Conservation (phyloP, 2,888 invertebrate species). For the Lucinisca nassula region DNA sequence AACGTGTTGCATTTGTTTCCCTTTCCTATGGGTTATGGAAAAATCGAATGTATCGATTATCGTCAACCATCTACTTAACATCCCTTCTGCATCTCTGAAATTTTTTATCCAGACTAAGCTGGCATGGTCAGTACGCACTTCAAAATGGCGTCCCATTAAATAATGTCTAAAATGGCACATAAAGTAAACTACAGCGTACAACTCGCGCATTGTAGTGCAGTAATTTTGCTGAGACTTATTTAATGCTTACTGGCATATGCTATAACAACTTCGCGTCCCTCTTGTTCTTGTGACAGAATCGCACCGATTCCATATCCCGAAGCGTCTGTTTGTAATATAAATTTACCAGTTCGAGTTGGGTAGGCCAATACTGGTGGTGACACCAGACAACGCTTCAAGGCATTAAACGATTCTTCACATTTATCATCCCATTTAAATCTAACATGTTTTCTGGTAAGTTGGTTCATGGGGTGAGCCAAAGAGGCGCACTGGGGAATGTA, state of each 20-base stretch:
- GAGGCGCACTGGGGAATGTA: slow-evolving; percentile 26
- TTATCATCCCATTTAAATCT: slow-evolving; percentile 9
- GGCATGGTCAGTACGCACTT: slow-evolving; percentile 35
- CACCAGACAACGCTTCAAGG: background rate
- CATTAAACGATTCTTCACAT: slow-evolving; percentile 3
- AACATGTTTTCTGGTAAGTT: slow-evolving; percentile 8
- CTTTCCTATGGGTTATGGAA: slow-evolving; percentile 23
- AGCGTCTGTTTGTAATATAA: slow-evolving; percentile 47
- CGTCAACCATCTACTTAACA: slow-evolving; percentile 10
- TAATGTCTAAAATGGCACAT: slow-evolving; percentile 34
- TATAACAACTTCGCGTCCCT: slow-evolving; percentile 40
- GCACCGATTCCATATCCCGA: slow-evolving; percentile 26
- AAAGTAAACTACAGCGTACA: slow-evolving; percentile 50
- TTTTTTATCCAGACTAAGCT: slow-evolving; percentile 37
- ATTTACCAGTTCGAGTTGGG: background rate
- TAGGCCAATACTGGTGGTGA: background rate
- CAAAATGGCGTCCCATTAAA: slow-evolving; percentile 24
- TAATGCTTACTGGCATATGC: slow-evolving; percentile 40
- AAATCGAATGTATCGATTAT: slow-evolving; percentile 46
- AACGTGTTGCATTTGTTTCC: background rate
- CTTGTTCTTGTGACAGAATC: slow-evolving; percentile 34
- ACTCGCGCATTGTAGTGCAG: slow-evolving; percentile 48
- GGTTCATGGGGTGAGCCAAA: background rate
- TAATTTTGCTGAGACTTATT: slow-evolving; percentile 21
- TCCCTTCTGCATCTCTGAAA: slow-evolving; percentile 49